Percentiles rank a stretch among this genome's conserved stretches.
phyloP scores from a whole-genome alignment of 2,888 invertebrate genomes.

The Ceramica pisi region DNA sequence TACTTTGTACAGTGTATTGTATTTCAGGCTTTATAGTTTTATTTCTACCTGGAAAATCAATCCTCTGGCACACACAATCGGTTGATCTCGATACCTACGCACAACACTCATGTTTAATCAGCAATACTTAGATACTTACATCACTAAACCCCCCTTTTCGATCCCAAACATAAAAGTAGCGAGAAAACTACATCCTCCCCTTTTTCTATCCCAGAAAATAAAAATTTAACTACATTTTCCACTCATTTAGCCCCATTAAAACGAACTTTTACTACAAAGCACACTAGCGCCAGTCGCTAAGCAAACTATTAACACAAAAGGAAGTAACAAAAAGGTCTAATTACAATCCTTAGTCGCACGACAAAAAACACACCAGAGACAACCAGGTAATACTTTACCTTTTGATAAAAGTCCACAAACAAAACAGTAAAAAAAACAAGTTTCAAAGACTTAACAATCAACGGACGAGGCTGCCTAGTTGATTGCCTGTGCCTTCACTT shows the following conservation, averaged over 20 bases:
- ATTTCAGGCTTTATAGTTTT: too few species aligned
- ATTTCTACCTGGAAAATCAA: too few species aligned
- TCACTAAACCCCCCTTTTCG: not conserved
- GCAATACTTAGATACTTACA: not conserved
- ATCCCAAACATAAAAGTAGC: not conserved
- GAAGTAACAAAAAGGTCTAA: conserved; percentile 52
- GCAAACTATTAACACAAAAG: conserved; percentile 58
- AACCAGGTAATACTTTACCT: conserved; percentile 64
- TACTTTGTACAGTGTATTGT: not conserved
- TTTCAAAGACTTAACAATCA: conserved; percentile 70
- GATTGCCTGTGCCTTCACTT: conserved; percentile 71
- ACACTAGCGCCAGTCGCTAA: conserved; percentile 37
- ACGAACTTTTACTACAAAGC: conserved; percentile 37
- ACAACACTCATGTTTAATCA: too few species aligned
- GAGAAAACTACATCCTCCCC: not conserved
- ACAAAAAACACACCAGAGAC: conserved; percentile 58
- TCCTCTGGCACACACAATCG: too few species aligned
- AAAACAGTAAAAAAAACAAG: conserved; percentile 55
- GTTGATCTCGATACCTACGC: too few species aligned
- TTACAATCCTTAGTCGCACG: conserved; percentile 54
- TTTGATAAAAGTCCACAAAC: conserved; percentile 61
- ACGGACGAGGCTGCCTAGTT: conserved; percentile 67
- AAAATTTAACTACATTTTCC: conserved; percentile 32
- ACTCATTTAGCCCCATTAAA: conserved; percentile 41
- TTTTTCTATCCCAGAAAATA: not conserved